Percentiles rank a stretch among this genome's conserved stretches.
phyloP scores from a whole-genome alignment of 1,140 invertebrate genomes.

The Thaumetopoea pityocampa region DNA sequence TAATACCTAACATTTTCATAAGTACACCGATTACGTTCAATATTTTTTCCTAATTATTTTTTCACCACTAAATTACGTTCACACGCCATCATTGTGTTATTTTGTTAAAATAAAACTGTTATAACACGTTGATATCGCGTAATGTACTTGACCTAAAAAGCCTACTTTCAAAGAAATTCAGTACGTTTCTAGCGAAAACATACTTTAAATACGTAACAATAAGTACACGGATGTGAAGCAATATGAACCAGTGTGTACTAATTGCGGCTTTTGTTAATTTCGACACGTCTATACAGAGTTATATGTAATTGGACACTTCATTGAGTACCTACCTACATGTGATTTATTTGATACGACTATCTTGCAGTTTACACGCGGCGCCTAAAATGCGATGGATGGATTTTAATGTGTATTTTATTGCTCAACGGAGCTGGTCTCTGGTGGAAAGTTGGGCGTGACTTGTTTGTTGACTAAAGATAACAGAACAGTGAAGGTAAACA shows the following conservation, averaged over 20 bases:
- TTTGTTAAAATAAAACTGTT: conserved; percentile 17
- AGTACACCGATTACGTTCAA: too few species aligned
- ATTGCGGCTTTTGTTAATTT: conserved; percentile 13
- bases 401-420: not conserved
- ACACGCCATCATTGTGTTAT: conserved; percentile 22
- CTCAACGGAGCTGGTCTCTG: conserved; percentile 1
- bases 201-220: not conserved
- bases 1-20: conserved; percentile 1
- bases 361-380: conserved; percentile 1
- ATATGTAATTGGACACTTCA: conserved; percentile 3
- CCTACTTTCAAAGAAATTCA: conserved; percentile 9
- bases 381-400: too few species aligned
- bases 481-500: conserved; percentile 11
- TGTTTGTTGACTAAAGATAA: conserved; percentile 10
- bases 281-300: conserved; percentile 2
- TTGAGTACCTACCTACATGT: too few species aligned
- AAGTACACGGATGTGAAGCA: not conserved
- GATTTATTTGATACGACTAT: not conserved
- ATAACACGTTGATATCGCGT: conserved; percentile 12
- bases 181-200: conserved; percentile 5
- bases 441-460: conserved; percentile 2
- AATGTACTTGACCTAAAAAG: conserved; percentile 18
- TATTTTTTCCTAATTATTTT: conserved; percentile 6
- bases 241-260: conserved; percentile 1
- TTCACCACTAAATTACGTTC: conserved; percentile 5